phyloP scores from a whole-genome alignment of 2,113 vertebrate species.

The Eolophus roseicapilla region DNA sequence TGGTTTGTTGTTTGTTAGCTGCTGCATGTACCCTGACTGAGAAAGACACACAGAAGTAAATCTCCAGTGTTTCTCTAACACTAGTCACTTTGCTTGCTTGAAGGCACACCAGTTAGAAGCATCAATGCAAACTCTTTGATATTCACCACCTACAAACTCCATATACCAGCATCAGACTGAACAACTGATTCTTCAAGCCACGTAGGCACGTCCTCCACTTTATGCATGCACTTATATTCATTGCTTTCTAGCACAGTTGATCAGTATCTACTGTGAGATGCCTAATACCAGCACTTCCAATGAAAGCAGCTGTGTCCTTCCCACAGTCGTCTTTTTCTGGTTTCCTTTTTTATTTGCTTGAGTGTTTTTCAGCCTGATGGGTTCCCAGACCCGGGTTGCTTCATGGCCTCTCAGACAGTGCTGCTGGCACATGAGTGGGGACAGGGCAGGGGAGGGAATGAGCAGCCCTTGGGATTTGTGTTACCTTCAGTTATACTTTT shows the following conservation, averaged over 20 bases:
- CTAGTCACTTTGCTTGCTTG: not conserved
- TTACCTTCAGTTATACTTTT: not conserved
- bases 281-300: not conserved
- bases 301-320: not conserved
- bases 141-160: not conserved
- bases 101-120: not conserved
- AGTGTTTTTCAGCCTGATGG: not conserved
- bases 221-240: not conserved
- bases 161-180: not conserved
- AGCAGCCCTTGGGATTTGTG: not conserved
- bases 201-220: not conserved
- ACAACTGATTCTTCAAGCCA: not conserved
- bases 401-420: not conserved
- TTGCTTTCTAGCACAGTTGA: not conserved
- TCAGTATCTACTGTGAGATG: not conserved
- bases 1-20: not conserved
- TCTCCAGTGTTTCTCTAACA: not conserved
- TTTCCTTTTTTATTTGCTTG: not conserved
- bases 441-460: not conserved
- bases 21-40: not conserved
- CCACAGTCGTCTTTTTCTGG: not conserved
- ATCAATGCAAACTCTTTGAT: not conserved
- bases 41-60: not conserved
- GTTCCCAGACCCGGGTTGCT: not conserved
- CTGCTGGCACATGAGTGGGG: not conserved